Conservation (phyloP, 2,113 vertebrate genomes). For the Chionis minor region DNA sequence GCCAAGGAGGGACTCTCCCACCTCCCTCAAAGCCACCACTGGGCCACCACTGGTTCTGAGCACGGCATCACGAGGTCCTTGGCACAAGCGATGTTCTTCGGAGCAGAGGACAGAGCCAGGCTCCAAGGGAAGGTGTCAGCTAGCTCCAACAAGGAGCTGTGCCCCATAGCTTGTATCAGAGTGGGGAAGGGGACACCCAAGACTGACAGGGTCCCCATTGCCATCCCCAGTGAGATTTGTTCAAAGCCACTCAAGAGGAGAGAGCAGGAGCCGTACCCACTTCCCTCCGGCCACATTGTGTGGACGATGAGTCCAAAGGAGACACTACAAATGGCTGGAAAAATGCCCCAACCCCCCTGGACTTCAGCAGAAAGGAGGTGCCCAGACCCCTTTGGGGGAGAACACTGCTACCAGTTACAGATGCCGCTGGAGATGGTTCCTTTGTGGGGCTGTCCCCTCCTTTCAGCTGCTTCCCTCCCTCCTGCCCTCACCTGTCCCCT, state of each 20-base stretch:
- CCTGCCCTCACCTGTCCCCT: neutral
- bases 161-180: neutral
- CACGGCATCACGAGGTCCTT: neutral
- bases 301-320: neutral
- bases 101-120: neutral
- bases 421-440: neutral
- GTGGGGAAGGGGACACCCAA: neutral
- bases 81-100: neutral
- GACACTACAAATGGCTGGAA: neutral
- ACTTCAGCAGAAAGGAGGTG: neutral
- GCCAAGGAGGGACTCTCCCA: neutral
- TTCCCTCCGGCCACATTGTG: rapidly evolving
- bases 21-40: neutral
- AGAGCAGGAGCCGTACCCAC: neutral
- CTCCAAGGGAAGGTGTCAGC: neutral
- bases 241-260: neutral
- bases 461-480: neutral
- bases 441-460: neutral
- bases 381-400: neutral
- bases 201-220: neutral
- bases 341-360: neutral
- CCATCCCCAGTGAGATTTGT: neutral
- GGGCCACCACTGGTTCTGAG: neutral
- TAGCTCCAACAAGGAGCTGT: neutral
- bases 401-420: neutral